phyloP scores from a whole-genome alignment of 2,113 vertebrate genomes.

The Thermophis baileyi region DNA sequence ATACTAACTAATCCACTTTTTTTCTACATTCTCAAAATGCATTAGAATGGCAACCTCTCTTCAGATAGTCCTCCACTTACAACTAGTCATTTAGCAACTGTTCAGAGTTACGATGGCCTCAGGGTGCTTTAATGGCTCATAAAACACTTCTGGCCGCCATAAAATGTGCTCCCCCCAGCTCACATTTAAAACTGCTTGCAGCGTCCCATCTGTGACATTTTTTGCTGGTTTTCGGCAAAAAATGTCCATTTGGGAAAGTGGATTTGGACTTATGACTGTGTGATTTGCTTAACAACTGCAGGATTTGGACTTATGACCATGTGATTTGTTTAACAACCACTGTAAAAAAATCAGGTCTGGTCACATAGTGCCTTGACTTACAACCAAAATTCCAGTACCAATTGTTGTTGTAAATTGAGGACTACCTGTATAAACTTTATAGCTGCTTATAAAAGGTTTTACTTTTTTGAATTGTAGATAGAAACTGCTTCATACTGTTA shows the following conservation, averaged over 20 bases:
- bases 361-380: background rate
- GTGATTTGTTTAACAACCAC: background rate
- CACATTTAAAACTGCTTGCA: background rate
- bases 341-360: background rate
- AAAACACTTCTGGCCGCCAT: background rate
- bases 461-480: conserved; percentile 56
- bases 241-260: background rate
- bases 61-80: background rate
- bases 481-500: conserved; percentile 50
- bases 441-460: conserved; percentile 50
- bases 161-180: background rate
- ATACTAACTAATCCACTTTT: background rate
- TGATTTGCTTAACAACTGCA: too few species aligned
- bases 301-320: background rate
- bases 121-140: background rate
- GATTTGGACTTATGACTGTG: background rate
- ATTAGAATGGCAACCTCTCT: background rate
- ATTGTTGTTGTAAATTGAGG: background rate
- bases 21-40: background rate
- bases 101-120: background rate
- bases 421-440: background rate
- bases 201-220: background rate
- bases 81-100: background rate
- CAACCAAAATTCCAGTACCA: background rate
- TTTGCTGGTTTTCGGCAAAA: background rate